Conservation (phyloP, 1,140 invertebrate genomes). For the Phymorhynchus buccinoides region DNA sequence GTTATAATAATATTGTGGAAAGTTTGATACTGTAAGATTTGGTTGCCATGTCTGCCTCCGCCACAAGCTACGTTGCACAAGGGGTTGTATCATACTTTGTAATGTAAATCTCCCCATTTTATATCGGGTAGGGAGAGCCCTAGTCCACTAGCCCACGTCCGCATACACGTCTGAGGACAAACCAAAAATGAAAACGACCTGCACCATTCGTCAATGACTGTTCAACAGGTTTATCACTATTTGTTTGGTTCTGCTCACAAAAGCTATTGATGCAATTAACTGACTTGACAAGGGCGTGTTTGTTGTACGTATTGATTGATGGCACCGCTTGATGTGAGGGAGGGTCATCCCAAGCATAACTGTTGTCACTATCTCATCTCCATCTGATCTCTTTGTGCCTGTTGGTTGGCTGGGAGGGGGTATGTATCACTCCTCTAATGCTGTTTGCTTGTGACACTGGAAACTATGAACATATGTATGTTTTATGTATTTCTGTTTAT, state of each 20-base stretch:
- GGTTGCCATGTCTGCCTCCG: conserved; percentile 34
- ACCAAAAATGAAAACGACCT: conserved; percentile 12
- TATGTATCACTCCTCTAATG: too few species aligned
- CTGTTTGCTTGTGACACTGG: background rate
- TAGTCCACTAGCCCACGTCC: background rate
- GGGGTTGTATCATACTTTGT: background rate
- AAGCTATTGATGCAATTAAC: conserved; percentile 1
- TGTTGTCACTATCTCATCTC: background rate
- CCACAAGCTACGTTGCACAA: conserved; percentile 15
- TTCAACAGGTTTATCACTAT: background rate
- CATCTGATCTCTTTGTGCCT: conserved; percentile 19
- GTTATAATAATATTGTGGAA: background rate
- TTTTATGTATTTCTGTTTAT: too few species aligned
- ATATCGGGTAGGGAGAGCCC: conserved; percentile 8
- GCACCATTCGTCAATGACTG: background rate
- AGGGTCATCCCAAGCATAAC: background rate
- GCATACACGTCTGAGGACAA: background rate
- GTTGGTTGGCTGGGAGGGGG: background rate
- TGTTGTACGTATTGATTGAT: background rate
- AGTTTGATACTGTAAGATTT: background rate
- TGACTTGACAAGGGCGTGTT: background rate
- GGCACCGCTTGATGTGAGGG: background rate
- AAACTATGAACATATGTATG: too few species aligned
- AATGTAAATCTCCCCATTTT: background rate
- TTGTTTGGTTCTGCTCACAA: background rate